phyloP scores from a whole-genome alignment of 2,113 vertebrate genomes.

The Gavia stellata region DNA sequence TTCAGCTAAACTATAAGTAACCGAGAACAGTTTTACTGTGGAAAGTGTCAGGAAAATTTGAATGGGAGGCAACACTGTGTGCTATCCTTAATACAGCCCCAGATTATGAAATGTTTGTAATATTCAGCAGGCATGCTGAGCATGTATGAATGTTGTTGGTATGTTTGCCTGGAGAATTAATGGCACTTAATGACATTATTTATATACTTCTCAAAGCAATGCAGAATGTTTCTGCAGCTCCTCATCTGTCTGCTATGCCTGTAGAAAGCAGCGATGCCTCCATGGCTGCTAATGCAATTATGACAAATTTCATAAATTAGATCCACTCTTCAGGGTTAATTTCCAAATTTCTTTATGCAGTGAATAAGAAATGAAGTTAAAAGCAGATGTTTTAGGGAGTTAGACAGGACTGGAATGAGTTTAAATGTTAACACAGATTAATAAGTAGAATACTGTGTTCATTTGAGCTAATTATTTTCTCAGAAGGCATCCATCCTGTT shows the following conservation, averaged over 20 bases:
- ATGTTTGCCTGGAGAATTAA: background rate
- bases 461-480: conserved; percentile 51
- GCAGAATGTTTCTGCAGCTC: background rate
- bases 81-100: background rate
- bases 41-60: background rate
- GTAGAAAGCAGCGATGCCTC: background rate
- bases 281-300: background rate
- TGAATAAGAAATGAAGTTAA: conserved; percentile 26
- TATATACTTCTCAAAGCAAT: background rate
- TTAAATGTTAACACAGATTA: conserved; percentile 40
- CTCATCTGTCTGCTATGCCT: background rate
- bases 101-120: background rate
- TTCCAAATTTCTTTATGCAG: background rate
- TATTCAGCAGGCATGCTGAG: background rate
- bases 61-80: background rate
- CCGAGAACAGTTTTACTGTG: background rate
- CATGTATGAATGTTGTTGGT: background rate
- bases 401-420: background rate
- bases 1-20: background rate
- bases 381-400: conserved; percentile 13
- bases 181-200: background rate
- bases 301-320: background rate
- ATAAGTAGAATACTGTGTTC: conserved; percentile 39
- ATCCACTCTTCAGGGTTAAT: background rate
- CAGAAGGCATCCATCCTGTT: conserved; percentile 29